These are phyloP conservation scores for Camponotus floridanus DNA, from an alignment of 1,140 invertebrate genomes.

Conservation along the genomic window DNA sequence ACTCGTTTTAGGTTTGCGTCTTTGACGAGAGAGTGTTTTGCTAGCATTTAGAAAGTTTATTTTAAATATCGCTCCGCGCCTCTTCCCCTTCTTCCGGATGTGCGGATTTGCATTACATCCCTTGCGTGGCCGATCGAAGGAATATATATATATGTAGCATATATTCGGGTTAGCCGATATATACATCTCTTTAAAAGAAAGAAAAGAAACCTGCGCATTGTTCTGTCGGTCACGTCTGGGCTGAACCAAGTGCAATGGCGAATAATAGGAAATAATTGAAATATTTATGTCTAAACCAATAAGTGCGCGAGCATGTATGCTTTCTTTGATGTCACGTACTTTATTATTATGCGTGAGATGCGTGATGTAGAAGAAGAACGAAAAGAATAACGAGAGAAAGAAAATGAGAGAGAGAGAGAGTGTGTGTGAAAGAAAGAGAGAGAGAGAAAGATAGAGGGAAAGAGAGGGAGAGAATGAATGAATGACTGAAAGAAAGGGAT, in stretches of 20 bases:
- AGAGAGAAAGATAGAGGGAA: neutral
- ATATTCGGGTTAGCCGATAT: constrained; percentile 19
- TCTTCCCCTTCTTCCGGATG: neutral
- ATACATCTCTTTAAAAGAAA: neutral
- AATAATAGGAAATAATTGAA: constrained; percentile 33
- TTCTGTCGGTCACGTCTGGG: constrained; percentile 30
- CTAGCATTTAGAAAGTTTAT: constrained; percentile 19
- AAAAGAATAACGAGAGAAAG: neutral
- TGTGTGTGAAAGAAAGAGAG: neutral
- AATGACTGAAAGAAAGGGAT: constrained; percentile 23
- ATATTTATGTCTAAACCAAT: constrained; percentile 60
- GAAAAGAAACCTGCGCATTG: neutral
- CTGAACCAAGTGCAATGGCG: constrained; percentile 50
- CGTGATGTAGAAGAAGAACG: neutral
- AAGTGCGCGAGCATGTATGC: constrained; percentile 55
- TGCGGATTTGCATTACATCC: constrained; percentile 4
- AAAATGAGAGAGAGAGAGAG: constrained; percentile 11
- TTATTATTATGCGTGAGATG: constrained; percentile 46
- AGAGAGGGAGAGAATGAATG: constrained; percentile 15
- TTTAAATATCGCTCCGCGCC: constrained; percentile 41
- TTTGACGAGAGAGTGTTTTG: constrained; percentile 34
- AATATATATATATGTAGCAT: constrained; percentile 33
- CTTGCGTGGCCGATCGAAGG: constrained; percentile 29
- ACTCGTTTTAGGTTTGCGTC: constrained; percentile 53
- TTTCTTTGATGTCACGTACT: constrained; percentile 53